Percentiles rank a stretch among this genome's conserved stretches.
These are phyloP conservation scores for Camponotus pennsylvanicus DNA, from an alignment of 1,140 invertebrate species.

Conservation along the genomic window DNA sequence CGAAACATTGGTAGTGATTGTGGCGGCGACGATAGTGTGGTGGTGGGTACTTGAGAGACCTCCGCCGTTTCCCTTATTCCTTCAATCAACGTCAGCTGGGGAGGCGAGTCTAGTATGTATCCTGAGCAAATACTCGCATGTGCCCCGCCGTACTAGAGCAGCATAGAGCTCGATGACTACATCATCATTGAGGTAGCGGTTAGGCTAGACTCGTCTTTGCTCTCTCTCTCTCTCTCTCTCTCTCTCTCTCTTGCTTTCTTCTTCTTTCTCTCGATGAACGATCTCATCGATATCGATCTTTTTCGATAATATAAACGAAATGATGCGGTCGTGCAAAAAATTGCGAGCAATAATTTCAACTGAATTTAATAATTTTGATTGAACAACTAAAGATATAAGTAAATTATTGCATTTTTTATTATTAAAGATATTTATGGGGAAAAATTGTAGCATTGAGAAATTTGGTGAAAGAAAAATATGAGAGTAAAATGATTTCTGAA, in stretches of 20 bases:
- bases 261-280: constrained; percentile 60
- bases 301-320: constrained; percentile 67
- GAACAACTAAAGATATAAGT: not conserved
- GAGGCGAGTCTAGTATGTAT: constrained; percentile 85
- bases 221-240: constrained; percentile 3
- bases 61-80: constrained; percentile 85
- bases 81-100: constrained; percentile 86
- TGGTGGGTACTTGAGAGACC: constrained; percentile 78
- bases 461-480: not conserved
- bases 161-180: constrained; percentile 85
- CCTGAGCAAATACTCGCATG: constrained; percentile 85
- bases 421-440: not conserved
- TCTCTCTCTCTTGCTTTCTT: no score
- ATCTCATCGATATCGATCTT: constrained; percentile 77
- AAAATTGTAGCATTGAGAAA: not conserved
- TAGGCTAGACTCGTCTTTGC: constrained; percentile 79
- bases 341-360: not conserved
- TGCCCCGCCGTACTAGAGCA: constrained; percentile 79
- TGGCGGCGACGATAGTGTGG: constrained; percentile 63
- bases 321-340: not conserved
- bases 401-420: not conserved
- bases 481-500: constrained; percentile 8
- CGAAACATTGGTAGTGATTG: constrained; percentile 63
- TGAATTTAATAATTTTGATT: not conserved
- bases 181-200: constrained; percentile 81